Base-by-base conservation (phyloP, 1,140 invertebrate genomes). In the Pantala flavescens region DNA sequence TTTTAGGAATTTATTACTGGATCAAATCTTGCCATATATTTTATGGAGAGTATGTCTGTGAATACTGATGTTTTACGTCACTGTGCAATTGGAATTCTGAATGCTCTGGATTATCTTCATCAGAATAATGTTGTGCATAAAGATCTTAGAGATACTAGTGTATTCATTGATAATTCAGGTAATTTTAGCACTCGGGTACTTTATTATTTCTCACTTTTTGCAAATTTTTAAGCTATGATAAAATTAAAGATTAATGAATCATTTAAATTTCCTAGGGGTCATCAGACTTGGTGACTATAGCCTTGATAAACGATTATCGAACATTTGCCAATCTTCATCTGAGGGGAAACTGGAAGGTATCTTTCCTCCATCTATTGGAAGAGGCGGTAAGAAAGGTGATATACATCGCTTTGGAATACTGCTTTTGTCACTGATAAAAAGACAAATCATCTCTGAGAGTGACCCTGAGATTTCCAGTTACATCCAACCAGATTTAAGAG, bases 91-190 rank as follows among this genome's bases (percentile, higher is more conserved):
- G 89, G 88, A 71, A 84, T 93, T 23, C 80, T 94, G 0, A 84
- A 86, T 71, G 90, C 89, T 1, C 78, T 95, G 9, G 82, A 88
- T 21, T 93, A 88, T 80, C 82, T 95, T 16, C 93, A 94, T 79
- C 83, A 87, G 71, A 93, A 93, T 79, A 90, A 90, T 78, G 87
- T 94, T 11, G 89, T 92, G 0, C 92, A 94, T 80, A 91, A 90
- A 79, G 88, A 91, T 82, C 79, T 95, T 11, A 82, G 88, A 19
- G 86, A 88, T 72, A 85, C 86, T 12, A 90, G 87, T 78, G 84
- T 92, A 55, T 90, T 90, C 78, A 85, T 91, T 76, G 86, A 88
- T 77, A 83, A 83, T n/a, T 80, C 79, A 36, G 88, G 80, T 79
- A 76, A 75, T n/a, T 55, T 42, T 73, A 10, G 49, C 0, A 21